These are phyloP conservation scores for Chymomyza costata DNA, from an alignment of 1,140 invertebrate genomes.

Conservation along the genomic window DNA sequence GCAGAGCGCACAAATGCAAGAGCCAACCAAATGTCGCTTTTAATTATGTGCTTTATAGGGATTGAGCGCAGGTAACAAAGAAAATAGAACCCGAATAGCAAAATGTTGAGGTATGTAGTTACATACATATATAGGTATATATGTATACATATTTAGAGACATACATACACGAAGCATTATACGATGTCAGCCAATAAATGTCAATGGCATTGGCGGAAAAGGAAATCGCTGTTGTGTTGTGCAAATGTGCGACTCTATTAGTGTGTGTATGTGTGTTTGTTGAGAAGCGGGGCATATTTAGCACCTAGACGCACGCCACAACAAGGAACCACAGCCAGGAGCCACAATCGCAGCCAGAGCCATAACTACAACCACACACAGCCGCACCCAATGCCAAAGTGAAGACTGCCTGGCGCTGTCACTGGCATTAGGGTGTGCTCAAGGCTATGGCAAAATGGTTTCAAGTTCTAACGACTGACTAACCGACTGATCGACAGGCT, in stretches of 20 bases:
- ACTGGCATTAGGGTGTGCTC: constrained; percentile 41
- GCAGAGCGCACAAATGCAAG: constrained; percentile 20
- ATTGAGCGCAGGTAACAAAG: constrained; percentile 15
- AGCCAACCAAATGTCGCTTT: constrained; percentile 60
- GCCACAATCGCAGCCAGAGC: constrained; percentile 16
- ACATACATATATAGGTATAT: no score
- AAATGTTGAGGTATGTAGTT: not conserved
- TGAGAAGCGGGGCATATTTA: constrained; percentile 38
- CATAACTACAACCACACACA: no score
- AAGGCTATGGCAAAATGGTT: constrained; percentile 52
- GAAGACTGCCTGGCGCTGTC: constrained; percentile 38
- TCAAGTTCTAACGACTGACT: constrained; percentile 11
- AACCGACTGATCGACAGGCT: constrained; percentile 50
- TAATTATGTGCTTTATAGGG: constrained; percentile 54
- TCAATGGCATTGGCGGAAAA: constrained; percentile 3
- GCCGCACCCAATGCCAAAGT: constrained; percentile 57
- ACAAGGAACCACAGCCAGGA: no score
- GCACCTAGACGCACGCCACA: constrained; percentile 61
- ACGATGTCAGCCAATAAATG: not conserved
- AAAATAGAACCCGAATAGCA: not conserved
- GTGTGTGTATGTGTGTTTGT: not conserved
- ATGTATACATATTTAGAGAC: constrained; percentile 1
- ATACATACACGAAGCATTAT: not conserved
- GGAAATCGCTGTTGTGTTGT: not conserved
- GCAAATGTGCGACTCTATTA: not conserved